Evolutionary conservation across 2,888 invertebrate genomes (phyloP).

Genomic region (Lordiphosa fenestrarum): DNA sequence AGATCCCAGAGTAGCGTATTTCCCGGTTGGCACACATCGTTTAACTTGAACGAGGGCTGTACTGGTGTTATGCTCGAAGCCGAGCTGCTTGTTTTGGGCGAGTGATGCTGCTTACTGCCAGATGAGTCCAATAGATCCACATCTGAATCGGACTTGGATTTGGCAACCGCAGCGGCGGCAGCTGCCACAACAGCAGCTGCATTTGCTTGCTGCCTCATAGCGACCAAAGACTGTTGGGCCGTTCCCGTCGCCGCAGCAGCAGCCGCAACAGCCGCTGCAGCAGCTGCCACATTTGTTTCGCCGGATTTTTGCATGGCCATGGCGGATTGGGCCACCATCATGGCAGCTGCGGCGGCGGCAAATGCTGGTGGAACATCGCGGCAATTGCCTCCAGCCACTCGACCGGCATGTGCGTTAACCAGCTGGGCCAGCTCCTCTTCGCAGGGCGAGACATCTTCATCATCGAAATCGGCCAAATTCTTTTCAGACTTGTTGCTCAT

Average conservation of each 20-base stretch:
- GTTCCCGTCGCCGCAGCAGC: conserved; percentile 71
- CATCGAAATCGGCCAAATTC: conserved; percentile 96
- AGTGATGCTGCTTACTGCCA: conserved; percentile 44
- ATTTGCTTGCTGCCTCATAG: conserved; percentile 59
- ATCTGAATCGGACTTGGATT: conserved; percentile 67
- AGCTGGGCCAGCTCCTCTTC: conserved; percentile 91
- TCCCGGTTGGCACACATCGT: conserved; percentile 92
- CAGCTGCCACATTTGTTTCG: conserved; percentile 67
- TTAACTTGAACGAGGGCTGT: conserved; percentile 77
- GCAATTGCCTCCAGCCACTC: conserved; percentile 69
- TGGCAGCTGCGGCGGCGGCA: conserved; percentile 76
- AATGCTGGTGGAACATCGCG: conserved; percentile 76
- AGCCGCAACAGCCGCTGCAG: conserved; percentile 71
- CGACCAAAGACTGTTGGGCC: conserved; percentile 67
- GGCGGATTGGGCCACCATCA: conserved; percentile 76
- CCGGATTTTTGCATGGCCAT: conserved; percentile 73
- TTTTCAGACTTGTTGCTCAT: conserved; percentile 96
- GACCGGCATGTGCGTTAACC: conserved; percentile 82
- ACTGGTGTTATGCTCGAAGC: conserved; percentile 23
- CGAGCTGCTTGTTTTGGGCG: conserved; percentile 44
- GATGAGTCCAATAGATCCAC: conserved; percentile 59
- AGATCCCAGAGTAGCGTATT: conserved; percentile 97
- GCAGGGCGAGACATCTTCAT: conserved; percentile 93
- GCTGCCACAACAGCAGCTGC: conserved; percentile 59
- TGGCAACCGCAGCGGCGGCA: conserved; percentile 41